Evolutionary conservation across 2,113 vertebrate genomes (phyloP).

Genomic region (Regulus satrapa): DNA sequence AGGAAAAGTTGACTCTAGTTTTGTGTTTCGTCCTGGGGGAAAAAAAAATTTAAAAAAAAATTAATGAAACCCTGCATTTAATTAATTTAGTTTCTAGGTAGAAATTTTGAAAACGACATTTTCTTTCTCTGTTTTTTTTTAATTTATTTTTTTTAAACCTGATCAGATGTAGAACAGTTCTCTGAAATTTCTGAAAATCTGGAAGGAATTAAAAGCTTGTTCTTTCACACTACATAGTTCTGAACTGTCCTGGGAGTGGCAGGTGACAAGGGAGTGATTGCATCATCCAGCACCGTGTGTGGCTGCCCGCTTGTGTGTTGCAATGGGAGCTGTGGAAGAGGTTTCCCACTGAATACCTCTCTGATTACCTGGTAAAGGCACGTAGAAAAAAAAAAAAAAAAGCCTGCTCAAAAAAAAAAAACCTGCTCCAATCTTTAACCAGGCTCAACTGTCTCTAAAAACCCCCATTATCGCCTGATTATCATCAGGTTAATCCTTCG

Average conservation of each 20-base stretch:
- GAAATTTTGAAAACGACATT: not conserved
- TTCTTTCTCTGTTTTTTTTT: not conserved
- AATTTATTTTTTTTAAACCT: not conserved
- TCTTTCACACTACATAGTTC: not conserved
- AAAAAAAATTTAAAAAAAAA: not conserved
- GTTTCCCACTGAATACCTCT: not conserved
- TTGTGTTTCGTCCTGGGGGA: not conserved
- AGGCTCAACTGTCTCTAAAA: not conserved
- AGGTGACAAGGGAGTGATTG: not conserved
- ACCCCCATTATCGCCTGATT: not conserved
- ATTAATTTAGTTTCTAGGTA: not conserved
- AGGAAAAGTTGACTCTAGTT: slow-evolving; percentile 11
- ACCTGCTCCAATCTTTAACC: not conserved
- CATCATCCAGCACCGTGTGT: not conserved
- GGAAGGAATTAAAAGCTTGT: not conserved
- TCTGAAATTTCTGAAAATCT: not conserved
- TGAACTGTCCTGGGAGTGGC: not conserved
- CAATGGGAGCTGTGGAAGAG: not conserved
- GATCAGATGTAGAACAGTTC: not conserved
- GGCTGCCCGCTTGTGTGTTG: not conserved
- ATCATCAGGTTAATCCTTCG: not conserved
- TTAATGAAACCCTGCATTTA: not conserved
- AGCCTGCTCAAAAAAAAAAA: not conserved
- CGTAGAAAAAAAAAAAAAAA: not conserved
- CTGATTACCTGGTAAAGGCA: not conserved